Evolutionary conservation across 2,797 vertebrate species (phyloP).

Genomic region (Lophotriccus pileatus): DNA sequence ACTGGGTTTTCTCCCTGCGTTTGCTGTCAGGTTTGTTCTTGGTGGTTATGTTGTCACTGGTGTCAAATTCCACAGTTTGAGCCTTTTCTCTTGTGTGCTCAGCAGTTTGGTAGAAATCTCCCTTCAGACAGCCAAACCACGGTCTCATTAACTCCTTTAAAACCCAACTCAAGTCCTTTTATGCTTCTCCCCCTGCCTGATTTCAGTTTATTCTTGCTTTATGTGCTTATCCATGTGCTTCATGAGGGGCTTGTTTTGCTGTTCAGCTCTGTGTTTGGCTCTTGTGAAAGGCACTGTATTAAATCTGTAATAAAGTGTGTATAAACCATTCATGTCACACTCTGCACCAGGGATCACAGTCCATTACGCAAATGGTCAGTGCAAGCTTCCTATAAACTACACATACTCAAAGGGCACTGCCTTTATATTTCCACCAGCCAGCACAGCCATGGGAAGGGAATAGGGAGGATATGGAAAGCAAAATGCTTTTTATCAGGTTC

Average conservation of each 20-base stretch:
- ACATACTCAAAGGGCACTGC: neutral
- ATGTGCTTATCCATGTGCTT: neutral
- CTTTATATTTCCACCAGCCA: neutral
- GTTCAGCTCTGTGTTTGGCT: neutral
- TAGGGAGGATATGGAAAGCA: neutral
- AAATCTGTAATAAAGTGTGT: constrained; percentile 24
- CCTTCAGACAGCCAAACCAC: neutral
- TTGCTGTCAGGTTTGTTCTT: neutral
- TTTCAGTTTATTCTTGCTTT: constrained; percentile 25
- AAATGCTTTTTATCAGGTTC: neutral
- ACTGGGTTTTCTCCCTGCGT: neutral
- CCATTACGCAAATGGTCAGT: constrained; percentile 43
- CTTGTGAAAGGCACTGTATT: neutral
- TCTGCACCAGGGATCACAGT: constrained; percentile 4
- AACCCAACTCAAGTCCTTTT: neutral
- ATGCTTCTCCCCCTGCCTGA: neutral
- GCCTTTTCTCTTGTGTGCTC: neutral
- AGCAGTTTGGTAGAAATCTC: neutral
- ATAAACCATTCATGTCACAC: constrained; percentile 37
- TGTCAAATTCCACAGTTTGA: neutral
- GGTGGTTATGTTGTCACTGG: neutral
- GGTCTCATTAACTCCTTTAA: constrained; percentile 27
- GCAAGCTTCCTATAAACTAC: neutral
- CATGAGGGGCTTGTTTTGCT: constrained; percentile 6
- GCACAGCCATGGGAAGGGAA: neutral